phyloP scores from a whole-genome alignment of 2,888 invertebrate genomes.

The Ectemnius cavifrons region DNA sequence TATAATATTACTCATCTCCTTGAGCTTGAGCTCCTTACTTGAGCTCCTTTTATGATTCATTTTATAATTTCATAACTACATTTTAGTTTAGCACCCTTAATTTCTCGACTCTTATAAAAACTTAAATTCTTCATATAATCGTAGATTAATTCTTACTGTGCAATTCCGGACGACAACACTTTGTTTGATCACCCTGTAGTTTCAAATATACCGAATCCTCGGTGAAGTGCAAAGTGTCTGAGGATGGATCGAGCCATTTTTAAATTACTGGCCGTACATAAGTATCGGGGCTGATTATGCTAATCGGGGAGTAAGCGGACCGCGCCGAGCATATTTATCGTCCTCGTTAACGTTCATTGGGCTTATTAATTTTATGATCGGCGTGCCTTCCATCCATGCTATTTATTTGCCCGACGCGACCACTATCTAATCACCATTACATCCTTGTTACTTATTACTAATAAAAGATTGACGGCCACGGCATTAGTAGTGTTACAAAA shows the following conservation, averaged over 20 bases:
- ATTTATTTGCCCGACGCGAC: slow-evolving; percentile 34
- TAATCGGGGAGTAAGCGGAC: slow-evolving; percentile 60
- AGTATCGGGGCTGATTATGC: slow-evolving; percentile 59
- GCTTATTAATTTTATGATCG: slow-evolving; percentile 66
- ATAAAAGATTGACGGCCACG: no score
- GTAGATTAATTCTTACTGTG: no score
- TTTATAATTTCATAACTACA: no score
- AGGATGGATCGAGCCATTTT: slow-evolving; percentile 52
- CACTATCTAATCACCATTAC: slow-evolving; percentile 13
- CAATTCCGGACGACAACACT: no score
- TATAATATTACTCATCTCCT: no score
- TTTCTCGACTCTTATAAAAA: no score
- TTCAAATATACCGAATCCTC: slow-evolving; percentile 7
- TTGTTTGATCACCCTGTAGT: not conserved
- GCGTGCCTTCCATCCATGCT: slow-evolving; percentile 34
- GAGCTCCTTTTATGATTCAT: no score
- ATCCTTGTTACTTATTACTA: slow-evolving; percentile 13
- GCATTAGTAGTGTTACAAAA: no score
- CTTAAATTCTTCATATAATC: no score
- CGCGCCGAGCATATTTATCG: slow-evolving; percentile 58
- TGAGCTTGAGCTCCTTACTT: no score
- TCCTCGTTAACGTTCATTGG: slow-evolving; percentile 64
- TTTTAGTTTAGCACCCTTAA: no score
- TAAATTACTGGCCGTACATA: slow-evolving; percentile 46
- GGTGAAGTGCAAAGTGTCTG: slow-evolving; percentile 19